A percentile compares a stretch with the other conserved stretches of the same genome.
phyloP scores from a whole-genome alignment of 2,113 vertebrate genomes.

The Uropsilus gracilis region DNA sequence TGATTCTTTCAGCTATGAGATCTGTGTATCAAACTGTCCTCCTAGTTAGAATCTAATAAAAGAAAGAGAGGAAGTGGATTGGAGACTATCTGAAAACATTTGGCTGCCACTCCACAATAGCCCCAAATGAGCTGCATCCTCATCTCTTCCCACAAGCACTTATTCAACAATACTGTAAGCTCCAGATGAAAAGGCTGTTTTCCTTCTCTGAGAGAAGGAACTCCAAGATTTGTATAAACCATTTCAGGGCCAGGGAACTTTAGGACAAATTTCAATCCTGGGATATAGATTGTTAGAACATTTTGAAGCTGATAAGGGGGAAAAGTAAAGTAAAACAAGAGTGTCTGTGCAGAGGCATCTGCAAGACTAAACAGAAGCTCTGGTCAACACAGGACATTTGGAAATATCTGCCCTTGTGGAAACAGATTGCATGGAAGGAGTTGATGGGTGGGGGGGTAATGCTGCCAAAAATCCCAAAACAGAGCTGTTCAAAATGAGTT shows the following conservation, averaged over 20 bases:
- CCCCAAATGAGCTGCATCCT: neutral
- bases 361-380: neutral
- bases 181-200: neutral
- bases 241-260: neutral
- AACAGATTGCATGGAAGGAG: slow-evolving; percentile 41
- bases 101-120: neutral
- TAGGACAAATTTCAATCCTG: neutral
- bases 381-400: neutral
- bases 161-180: neutral
- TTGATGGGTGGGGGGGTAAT: neutral
- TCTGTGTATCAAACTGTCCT: neutral
- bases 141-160: neutral
- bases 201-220: neutral
- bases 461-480: slow-evolving; percentile 32
- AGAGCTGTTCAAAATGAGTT: slow-evolving; percentile 36
- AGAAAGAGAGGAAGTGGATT: neutral
- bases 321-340: neutral
- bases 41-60: neutral
- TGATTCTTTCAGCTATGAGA: neutral
- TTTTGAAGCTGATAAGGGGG: slow-evolving; percentile 24
- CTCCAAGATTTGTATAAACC: neutral
- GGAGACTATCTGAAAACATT: neutral
- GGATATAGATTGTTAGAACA: neutral
- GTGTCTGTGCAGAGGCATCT: neutral
- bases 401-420: slow-evolving; percentile 5